Conservation (phyloP, 2,797 vertebrate genomes). For the Erpetoichthys calabaricus region DNA sequence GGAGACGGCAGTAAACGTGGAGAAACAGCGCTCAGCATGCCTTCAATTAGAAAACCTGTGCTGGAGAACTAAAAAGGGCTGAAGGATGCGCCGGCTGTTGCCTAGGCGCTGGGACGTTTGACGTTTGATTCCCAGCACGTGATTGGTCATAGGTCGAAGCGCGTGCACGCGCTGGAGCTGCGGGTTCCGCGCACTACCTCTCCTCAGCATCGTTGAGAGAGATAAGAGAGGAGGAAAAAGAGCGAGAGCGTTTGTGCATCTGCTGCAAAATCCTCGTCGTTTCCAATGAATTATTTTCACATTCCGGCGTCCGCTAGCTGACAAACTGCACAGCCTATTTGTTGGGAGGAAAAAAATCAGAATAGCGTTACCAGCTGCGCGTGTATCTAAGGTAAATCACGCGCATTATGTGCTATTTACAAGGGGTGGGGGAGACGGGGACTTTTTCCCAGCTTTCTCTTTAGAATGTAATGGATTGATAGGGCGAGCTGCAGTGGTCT, state of each 20-base stretch:
- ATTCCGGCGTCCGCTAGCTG: constrained; percentile 49
- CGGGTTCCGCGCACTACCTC: constrained; percentile 33
- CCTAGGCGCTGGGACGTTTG: constrained; percentile 15
- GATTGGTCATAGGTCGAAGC: constrained; percentile 46
- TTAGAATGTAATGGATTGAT: constrained; percentile 13
- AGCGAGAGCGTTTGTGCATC: constrained; percentile 28
- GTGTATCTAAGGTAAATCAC: constrained; percentile 19
- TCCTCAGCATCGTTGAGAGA: constrained; percentile 33
- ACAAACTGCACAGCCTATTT: constrained; percentile 31
- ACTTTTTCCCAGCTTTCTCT: constrained; percentile 8
- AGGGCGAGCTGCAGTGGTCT: constrained; percentile 14
- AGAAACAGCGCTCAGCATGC: too few species aligned
- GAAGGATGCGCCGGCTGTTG: constrained; percentile 8
- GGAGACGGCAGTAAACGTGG: too few species aligned
- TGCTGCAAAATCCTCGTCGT: constrained; percentile 32
- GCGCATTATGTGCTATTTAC: background rate
- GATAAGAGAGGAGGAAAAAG: constrained; percentile 11
- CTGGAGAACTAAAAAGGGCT: too few species aligned
- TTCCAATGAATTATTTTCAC: constrained; percentile 41
- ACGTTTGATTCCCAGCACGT: constrained; percentile 26
- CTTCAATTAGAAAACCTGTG: too few species aligned
- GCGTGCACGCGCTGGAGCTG: constrained; percentile 30
- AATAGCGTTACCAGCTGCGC: constrained; percentile 2
- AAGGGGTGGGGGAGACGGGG: background rate
- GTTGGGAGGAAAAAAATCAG: constrained; percentile 31